Base-by-base conservation (phyloP, 2,888 invertebrate species). In the Julus scandinavius region DNA sequence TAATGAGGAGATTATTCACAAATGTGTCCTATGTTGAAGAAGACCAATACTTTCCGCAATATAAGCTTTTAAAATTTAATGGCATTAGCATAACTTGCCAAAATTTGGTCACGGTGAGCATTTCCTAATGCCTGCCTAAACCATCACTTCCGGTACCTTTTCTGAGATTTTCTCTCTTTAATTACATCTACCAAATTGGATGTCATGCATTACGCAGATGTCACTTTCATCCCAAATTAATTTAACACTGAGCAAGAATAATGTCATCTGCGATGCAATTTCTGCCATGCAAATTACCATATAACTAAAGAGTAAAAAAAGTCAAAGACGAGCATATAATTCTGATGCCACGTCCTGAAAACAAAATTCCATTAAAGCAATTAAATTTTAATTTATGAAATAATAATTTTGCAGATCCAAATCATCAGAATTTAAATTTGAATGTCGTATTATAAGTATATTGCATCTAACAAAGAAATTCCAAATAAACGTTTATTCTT, bases 1-100 rank as follows among this genome's bases (percentile, higher is more conserved):
- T n/a, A 58, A 58, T 58, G 58, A 58, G 58, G n/a, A 58, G 58
- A 58, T 58, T 58, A 58, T 58, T n/a, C n/a, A 58, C 58, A 58
- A 58, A 58, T 58, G 4, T 58, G 58, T 54, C 58, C n/a, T 58
- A n/a, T 17, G 58, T n/a, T n/a, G n/a, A 5, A 58, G 58, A 17
- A 58, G 58, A 58, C 17, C 58, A 58, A 58, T 58, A n/a, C n/a
- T 58, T 58, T 58, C 13, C 58, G 58, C 58, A 58, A 58, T 58
- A n/a, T 58, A 58, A 58, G 58, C 58, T 58, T 58, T 58, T n/a
- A 5, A 58, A 58, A 17, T 17, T 17, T 58, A 58, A 58, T 58
- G 58, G n/a, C 58, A 58, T 58, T 58, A 58, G 58, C 58, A 58
- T 58, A 58, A 58, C 13, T 58, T 58, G n/a, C 58, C n/a, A 58